A percentile compares a stretch with the other conserved stretches of the same genome.
Conservation (phyloP, 2,113 vertebrate genomes). For the Cnemophilus loriae region DNA sequence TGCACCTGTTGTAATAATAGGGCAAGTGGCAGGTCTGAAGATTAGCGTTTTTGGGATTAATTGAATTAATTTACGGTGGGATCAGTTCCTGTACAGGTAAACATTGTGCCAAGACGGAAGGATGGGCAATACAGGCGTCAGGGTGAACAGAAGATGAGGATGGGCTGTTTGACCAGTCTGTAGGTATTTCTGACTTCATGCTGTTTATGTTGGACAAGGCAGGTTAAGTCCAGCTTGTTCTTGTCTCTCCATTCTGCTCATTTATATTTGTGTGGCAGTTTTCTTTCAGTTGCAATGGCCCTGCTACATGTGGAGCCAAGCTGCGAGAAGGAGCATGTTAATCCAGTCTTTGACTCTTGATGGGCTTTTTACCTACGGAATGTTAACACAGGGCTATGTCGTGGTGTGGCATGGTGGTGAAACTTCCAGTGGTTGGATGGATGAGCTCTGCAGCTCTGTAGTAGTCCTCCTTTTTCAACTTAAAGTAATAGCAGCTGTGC, state of each 20-base stretch:
- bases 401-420: not conserved
- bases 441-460: not conserved
- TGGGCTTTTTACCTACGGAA: not conserved
- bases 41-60: not conserved
- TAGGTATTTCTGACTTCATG: not conserved
- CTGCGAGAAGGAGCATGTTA: not conserved
- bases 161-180: not conserved
- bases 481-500: not conserved
- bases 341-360: not conserved
- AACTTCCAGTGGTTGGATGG: not conserved
- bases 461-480: not conserved
- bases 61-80: not conserved
- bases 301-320: not conserved
- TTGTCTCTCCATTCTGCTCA: not conserved
- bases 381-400: fast-evolving
- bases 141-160: not conserved
- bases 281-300: not conserved
- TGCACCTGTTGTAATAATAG: not conserved
- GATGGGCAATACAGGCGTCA: not conserved
- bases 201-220: not conserved
- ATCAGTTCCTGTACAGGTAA: not conserved
- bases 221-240: not conserved
- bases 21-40: not conserved
- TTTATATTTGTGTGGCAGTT: not conserved
- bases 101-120: not conserved